Conservation (phyloP, 2,113 vertebrate species). For the Trachemys scripta region DNA sequence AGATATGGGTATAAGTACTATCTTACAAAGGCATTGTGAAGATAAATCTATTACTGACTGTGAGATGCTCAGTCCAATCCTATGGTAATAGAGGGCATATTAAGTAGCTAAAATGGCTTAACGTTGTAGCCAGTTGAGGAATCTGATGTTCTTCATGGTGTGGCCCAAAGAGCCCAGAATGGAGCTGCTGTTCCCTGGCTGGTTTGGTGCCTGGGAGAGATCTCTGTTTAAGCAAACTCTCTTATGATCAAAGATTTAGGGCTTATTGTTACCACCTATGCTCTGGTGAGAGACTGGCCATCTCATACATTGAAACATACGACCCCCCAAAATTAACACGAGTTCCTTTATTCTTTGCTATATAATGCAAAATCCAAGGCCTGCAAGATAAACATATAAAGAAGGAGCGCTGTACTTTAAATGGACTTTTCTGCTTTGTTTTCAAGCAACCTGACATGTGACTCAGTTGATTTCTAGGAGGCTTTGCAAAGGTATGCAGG, state of each 20-base stretch:
- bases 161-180: background rate
- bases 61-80: too few relatives aligned
- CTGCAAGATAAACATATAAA: background rate
- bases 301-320: background rate
- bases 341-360: background rate
- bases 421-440: conserved; percentile 5
- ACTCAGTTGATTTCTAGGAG: background rate
- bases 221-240: background rate
- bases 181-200: background rate
- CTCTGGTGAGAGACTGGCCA: fast-evolving
- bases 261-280: background rate
- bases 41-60: too few relatives aligned
- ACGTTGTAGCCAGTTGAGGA: background rate
- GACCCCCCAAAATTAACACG: background rate
- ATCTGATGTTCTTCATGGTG: background rate
- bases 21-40: too few relatives aligned
- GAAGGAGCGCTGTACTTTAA: background rate
- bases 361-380: background rate
- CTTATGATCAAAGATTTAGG: background rate
- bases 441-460: background rate
- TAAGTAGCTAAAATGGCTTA: background rate
- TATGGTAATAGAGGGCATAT: too few relatives aligned
- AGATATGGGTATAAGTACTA: too few relatives aligned
- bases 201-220: background rate
- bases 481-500: background rate